phyloP scores from a whole-genome alignment of 1,140 invertebrate genomes.

The Saxidomus purpurata region DNA sequence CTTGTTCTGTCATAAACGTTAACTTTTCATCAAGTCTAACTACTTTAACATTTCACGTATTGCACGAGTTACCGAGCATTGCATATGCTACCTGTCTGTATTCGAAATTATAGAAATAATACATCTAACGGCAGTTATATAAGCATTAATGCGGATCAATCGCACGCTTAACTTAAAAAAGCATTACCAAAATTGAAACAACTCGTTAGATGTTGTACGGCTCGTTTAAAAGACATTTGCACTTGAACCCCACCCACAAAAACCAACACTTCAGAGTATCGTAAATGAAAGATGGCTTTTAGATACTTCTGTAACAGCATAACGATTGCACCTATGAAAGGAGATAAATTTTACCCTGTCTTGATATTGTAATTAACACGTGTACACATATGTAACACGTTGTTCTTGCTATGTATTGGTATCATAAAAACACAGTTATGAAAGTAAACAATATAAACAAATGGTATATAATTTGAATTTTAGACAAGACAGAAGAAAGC shows the following conservation, averaged over 20 bases:
- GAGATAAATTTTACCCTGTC: background rate
- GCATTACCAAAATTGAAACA: constrained; percentile 19
- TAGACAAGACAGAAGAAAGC: too few relatives aligned
- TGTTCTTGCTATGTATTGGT: too few relatives aligned
- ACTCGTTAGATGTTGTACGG: background rate
- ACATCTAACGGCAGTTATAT: constrained; percentile 31
- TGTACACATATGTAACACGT: too few relatives aligned
- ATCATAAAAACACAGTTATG: too few relatives aligned
- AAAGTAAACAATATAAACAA: too few relatives aligned
- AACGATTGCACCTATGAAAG: background rate
- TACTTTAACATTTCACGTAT: background rate
- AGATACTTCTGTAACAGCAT: background rate
- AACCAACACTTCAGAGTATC: background rate
- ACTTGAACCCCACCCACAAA: constrained; percentile 35
- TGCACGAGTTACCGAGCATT: background rate
- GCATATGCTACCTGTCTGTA: constrained; percentile 1
- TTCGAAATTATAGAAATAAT: background rate
- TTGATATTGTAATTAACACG: background rate
- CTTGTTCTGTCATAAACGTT: too few relatives aligned
- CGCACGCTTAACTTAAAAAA: constrained; percentile 6
- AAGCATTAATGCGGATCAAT: background rate
- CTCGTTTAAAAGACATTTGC: constrained; percentile 26
- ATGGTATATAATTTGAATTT: too few relatives aligned
- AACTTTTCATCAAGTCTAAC: too few relatives aligned
- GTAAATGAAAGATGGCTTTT: background rate